Evolutionary conservation across 2,888 invertebrate genomes (phyloP).

Genomic region (Elaeidobius kamerunicus): DNA sequence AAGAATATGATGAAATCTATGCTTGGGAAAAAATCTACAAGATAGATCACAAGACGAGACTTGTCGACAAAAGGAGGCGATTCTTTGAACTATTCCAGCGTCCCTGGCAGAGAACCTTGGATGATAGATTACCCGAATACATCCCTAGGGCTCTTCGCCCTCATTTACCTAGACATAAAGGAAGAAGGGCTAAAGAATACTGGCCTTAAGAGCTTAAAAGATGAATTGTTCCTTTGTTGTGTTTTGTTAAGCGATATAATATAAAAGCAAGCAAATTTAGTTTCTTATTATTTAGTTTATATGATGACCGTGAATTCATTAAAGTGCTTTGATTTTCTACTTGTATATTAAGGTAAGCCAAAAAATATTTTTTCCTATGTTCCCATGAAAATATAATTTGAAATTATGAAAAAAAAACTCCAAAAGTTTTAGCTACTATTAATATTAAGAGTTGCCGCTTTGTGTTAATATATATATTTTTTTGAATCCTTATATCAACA

Average conservation of each 20-base stretch:
- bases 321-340: not conserved
- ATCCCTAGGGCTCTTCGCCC: constrained; percentile 66
- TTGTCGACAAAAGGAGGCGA: constrained; percentile 64
- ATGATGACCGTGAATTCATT: too few relatives aligned
- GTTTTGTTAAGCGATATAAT: not conserved
- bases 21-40: constrained; percentile 84
- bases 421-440: too few relatives aligned
- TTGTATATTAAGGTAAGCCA: not conserved
- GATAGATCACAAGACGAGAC: constrained; percentile 64
- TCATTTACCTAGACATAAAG: constrained; percentile 57
- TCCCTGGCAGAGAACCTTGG: constrained; percentile 61
- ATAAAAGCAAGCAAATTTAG: constrained; percentile 8
- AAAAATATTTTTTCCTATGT: too few relatives aligned
- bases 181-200: constrained; percentile 64
- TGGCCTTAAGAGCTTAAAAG: constrained; percentile 60
- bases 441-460: not conserved
- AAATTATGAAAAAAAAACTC: too few relatives aligned
- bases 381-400: too few relatives aligned
- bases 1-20: constrained; percentile 66
- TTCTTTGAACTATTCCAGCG: constrained; percentile 68
- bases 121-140: constrained; percentile 66
- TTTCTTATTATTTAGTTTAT: not conserved
- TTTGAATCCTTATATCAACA: too few relatives aligned
- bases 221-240: constrained; percentile 1
- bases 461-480: not conserved